Evolutionary conservation across 2,888 invertebrate species (phyloP).

Genomic region (Habroteleia sp.): DNA sequence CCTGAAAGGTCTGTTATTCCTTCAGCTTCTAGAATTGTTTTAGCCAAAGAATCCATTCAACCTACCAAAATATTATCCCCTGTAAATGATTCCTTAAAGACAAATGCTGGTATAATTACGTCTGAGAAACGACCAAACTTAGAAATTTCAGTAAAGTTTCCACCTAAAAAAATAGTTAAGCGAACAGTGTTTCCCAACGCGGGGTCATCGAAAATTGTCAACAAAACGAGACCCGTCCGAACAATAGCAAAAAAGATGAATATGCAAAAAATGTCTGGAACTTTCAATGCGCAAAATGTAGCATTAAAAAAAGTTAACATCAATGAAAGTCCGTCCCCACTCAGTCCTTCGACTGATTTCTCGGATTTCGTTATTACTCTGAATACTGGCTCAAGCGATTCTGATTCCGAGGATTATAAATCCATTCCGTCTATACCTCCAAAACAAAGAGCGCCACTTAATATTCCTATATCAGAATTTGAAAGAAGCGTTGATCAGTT

Average conservation of each 20-base stretch:
- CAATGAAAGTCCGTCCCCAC: conserved; percentile 63
- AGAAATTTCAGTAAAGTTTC: background rate
- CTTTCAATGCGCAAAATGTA: conserved; percentile 60
- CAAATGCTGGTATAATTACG: background rate
- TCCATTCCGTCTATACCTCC: background rate
- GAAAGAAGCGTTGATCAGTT: conserved; percentile 78
- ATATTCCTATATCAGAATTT: conserved; percentile 74
- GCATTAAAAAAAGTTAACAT: conserved; percentile 65
- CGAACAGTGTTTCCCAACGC: conserved; percentile 65
- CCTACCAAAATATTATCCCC: background rate
- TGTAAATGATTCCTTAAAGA: background rate
- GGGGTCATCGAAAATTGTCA: conserved; percentile 73
- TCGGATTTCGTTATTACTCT: conserved; percentile 74
- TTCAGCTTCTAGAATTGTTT: too few relatives aligned
- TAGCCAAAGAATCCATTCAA: background rate
- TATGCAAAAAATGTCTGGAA: conserved; percentile 67
- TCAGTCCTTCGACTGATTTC: conserved; percentile 65
- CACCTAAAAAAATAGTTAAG: conserved; percentile 67
- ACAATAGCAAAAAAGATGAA: conserved; percentile 70
- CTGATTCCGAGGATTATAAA: conserved; percentile 66
- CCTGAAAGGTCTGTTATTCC: too few relatives aligned
- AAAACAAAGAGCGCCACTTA: conserved; percentile 30
- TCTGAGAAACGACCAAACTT: conserved; percentile 12
- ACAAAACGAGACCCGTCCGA: conserved; percentile 75
- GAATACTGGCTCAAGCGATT: conserved; percentile 74